Evolutionary conservation across 2,113 vertebrate species (phyloP).

Genomic region (Alligator sinensis): DNA sequence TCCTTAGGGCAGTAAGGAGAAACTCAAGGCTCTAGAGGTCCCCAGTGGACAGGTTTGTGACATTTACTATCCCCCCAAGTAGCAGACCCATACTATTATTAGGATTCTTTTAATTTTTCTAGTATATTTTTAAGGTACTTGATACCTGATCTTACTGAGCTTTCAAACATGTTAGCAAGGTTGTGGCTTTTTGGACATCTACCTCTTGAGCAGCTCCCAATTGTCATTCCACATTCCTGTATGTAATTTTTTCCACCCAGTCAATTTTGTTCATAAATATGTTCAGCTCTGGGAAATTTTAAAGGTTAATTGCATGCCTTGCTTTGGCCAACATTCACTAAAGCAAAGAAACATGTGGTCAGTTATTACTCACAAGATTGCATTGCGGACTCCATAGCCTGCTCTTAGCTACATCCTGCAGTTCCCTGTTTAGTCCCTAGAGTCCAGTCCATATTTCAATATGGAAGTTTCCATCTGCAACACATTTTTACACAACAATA

Average conservation of each 20-base stretch:
- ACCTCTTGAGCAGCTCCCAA: not conserved
- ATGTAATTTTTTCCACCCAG: not conserved
- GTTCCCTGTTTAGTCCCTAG: not conserved
- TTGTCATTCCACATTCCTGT: not conserved
- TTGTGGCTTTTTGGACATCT: not conserved
- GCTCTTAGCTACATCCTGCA: not conserved
- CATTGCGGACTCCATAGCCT: not conserved
- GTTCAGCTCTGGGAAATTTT: not conserved
- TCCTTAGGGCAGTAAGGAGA: too few species aligned
- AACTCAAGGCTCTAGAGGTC: too few species aligned
- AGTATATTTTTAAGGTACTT: not conserved
- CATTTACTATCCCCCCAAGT: not conserved
- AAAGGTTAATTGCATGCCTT: not conserved
- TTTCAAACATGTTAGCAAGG: not conserved
- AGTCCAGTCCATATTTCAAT: not conserved
- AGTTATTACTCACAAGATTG: not conserved
- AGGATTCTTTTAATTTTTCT: not conserved
- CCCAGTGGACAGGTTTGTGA: too few species aligned
- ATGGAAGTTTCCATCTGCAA: not conserved
- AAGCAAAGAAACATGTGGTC: fast-evolving
- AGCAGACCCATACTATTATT: not conserved
- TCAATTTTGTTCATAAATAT: not conserved
- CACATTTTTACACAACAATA: not conserved
- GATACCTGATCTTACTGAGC: not conserved
- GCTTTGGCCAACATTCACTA: not conserved